These are phyloP conservation scores for Osmoderma eremita DNA, from an alignment of 2,888 invertebrate species.

Conservation along the genomic window DNA sequence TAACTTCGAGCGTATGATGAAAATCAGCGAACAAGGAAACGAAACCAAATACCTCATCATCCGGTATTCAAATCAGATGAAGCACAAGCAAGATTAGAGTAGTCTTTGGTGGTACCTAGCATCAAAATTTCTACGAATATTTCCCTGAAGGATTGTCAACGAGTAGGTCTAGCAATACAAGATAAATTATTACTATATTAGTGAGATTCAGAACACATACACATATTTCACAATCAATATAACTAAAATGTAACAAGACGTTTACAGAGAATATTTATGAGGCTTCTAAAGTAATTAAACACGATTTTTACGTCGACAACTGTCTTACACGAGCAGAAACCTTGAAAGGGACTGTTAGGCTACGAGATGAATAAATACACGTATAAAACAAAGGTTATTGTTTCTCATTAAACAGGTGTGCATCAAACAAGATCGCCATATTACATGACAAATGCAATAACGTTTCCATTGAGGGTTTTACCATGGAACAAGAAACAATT, in stretches of 20 bases:
- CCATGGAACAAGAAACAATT: not conserved
- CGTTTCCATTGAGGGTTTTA: not conserved
- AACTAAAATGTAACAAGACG: constrained; percentile 57
- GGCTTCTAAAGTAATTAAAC: constrained; percentile 45
- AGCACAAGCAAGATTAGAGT: no score
- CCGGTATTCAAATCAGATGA: no score
- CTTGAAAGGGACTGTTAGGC: constrained; percentile 12
- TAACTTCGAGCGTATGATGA: no score
- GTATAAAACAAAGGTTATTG: constrained; percentile 29
- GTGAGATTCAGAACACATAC: constrained; percentile 37
- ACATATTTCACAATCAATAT: constrained; percentile 56
- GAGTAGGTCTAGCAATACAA: constrained; percentile 25
- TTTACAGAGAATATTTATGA: constrained; percentile 58
- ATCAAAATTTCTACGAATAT: no score
- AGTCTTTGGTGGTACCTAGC: no score
- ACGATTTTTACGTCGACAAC: constrained; percentile 54
- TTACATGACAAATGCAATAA: not conserved
- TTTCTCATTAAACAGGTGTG: constrained; percentile 50
- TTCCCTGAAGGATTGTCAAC: no score
- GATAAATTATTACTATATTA: constrained; percentile 28
- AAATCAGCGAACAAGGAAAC: no score
- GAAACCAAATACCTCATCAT: no score
- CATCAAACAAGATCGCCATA: no score
- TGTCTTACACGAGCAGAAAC: constrained; percentile 46
- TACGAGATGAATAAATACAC: constrained; percentile 40